Base-by-base conservation (phyloP, 1,140 invertebrate species). In the Varroa destructor region DNA sequence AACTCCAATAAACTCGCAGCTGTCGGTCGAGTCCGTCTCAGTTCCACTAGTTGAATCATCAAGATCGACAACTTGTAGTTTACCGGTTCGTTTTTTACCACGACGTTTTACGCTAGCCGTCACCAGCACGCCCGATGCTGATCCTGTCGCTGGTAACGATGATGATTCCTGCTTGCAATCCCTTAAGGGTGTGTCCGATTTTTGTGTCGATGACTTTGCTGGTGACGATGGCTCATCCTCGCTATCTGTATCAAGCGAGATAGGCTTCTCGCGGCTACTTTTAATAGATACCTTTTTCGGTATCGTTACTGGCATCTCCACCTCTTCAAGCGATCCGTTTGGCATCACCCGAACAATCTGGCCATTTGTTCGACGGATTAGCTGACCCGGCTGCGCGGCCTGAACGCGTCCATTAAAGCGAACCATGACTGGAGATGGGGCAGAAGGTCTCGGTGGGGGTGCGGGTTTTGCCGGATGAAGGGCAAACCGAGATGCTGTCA, bases 171-270 rank as follows among this genome's bases (percentile, higher is more conserved):
- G 25, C 25, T 25, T 25, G 25, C 25, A 25, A 25, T 25, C 25
- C 25, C 25, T 25, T 25, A 25, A 25, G 25, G 25, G 25, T 25
- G 25, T 25, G 25, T 25, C 25, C 25, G 25, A 25, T 25, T 25
- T 25, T 25, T 25, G 25, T 25, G 25, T 25, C 25, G 25, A 25
- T 25, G 25, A 25, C 25, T 25, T 25, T 3, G 46, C 8, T 8
- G 46, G 46, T 51, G 3, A 8, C 8, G 46, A 51, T 51, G 3
- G 46, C 8, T 51, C 46, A 3, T 8, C 61, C 3, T 67, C 61
- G 61, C 61, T 67, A 40, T 67, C 61, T 5, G 61, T 36, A 67
- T 67, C 61, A 12, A 67, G 36, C 10, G 61, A 67, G 14, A 67
- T 67, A 2, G 61, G 61, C 37, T 40, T 67, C 12, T 67, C 61